A percentile compares a stretch with the other conserved stretches of the same genome.
Conservation (phyloP, 2,113 vertebrate genomes). For the Lates calcarifer region DNA sequence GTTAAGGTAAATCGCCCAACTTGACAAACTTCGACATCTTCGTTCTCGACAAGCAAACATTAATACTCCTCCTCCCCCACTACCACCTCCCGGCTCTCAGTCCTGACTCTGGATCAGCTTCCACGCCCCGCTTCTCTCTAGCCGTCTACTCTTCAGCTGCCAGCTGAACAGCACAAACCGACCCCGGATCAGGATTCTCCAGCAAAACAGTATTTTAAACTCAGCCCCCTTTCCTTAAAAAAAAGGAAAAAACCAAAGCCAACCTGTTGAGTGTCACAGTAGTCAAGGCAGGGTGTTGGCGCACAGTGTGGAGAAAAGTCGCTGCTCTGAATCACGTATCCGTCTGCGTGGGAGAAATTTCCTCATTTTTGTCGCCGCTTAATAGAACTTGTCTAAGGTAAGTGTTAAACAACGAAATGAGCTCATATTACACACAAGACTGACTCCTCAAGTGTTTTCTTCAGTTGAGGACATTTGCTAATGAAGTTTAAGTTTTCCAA, state of each 20-base stretch:
- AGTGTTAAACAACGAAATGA: conserved; percentile 14
- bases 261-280: conserved; percentile 82
- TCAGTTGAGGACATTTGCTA: background rate
- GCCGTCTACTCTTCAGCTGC: rapidly evolving
- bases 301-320: conserved; percentile 9
- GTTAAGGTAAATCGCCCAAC: background rate
- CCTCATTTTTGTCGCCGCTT: conserved; percentile 4
- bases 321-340: conserved; percentile 3
- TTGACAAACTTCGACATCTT: conserved; percentile 33
- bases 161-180: conserved; percentile 18
- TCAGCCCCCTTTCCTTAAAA: conserved; percentile 61
- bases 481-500: background rate
- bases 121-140: background rate
- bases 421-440: background rate
- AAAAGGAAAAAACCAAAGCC: conserved; percentile 25
- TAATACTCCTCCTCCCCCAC: conserved; percentile 40
- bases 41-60: conserved; percentile 51
- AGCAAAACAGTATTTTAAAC: conserved; percentile 44
- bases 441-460: background rate
- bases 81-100: background rate
- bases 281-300: conserved; percentile 76
- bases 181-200: conserved; percentile 56
- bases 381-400: conserved; percentile 53
- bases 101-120: conserved; percentile 63
- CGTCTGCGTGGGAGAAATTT: conserved; percentile 16